phyloP scores from a whole-genome alignment of 2,888 invertebrate species.

The Crossocerus cetratus region DNA sequence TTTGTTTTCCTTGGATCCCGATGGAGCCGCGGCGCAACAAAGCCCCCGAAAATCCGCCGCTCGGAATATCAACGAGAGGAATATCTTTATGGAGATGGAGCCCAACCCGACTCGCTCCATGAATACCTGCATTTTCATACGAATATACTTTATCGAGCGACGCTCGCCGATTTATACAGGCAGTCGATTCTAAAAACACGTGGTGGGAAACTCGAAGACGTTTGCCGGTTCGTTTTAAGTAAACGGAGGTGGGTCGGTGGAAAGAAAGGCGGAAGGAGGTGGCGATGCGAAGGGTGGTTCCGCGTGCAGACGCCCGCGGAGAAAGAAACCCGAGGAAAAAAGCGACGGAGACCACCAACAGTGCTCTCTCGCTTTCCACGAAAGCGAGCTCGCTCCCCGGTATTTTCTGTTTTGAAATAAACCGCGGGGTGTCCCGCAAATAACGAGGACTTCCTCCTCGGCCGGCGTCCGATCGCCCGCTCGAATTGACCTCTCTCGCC shows the following conservation, averaged over 20 bases:
- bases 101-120: constrained; percentile 21
- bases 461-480: neutral
- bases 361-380: constrained; percentile 19
- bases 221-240: neutral
- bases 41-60: neutral
- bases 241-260: neutral
- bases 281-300: constrained; percentile 4
- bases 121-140: constrained; percentile 35
- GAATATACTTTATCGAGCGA: no score
- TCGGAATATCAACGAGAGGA: constrained; percentile 31
- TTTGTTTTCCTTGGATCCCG: neutral
- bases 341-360: constrained; percentile 24
- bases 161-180: no score
- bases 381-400: constrained; percentile 18
- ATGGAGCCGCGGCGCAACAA: constrained; percentile 6
- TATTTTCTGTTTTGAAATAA: neutral
- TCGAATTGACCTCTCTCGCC: neutral
- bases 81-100: constrained; percentile 52
- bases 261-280: constrained; percentile 21
- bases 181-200: no score
- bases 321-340: neutral
- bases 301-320: no score
- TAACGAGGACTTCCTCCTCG: constrained; percentile 10
- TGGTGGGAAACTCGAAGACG: no score
- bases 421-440: constrained; percentile 10